Evolutionary conservation across 2,797 vertebrate species (phyloP).

Genomic region (Mormyrus proboscirostris): DNA sequence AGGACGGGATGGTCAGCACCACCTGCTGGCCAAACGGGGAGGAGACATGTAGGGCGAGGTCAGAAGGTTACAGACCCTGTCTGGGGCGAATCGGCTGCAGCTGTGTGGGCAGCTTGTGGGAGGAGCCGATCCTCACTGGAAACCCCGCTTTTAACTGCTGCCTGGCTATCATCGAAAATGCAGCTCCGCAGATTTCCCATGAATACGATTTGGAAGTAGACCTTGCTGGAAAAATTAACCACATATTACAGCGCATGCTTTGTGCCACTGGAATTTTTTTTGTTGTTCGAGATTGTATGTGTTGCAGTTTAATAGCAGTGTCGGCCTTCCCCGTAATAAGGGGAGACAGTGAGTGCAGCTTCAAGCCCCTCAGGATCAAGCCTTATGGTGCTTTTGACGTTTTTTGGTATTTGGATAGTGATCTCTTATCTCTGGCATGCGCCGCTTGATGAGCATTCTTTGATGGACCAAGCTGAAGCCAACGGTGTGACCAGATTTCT

Average conservation of each 20-base stretch:
- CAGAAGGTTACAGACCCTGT: background rate
- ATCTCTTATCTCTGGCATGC: constrained; percentile 34
- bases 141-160: constrained; percentile 40
- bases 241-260: constrained; percentile 23
- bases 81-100: constrained; percentile 26
- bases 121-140: constrained; percentile 41
- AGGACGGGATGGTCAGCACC: background rate
- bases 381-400: background rate
- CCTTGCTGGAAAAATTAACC: constrained; percentile 36
- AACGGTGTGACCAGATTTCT: constrained; percentile 32
- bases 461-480: constrained; percentile 45
- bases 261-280: background rate
- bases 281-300: background rate
- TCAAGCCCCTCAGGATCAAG: background rate
- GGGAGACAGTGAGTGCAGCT: background rate
- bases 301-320: background rate
- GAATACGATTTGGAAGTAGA: constrained; percentile 29
- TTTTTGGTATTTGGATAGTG: background rate
- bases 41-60: background rate
- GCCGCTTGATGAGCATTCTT: constrained; percentile 27
- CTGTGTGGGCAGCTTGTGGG: constrained; percentile 44
- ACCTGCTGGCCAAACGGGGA: background rate
- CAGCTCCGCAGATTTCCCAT: constrained; percentile 39
- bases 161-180: constrained; percentile 49
- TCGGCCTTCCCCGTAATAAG: background rate